phyloP scores from a whole-genome alignment of 2,113 vertebrate genomes.

The Atherinomorus stipes region DNA sequence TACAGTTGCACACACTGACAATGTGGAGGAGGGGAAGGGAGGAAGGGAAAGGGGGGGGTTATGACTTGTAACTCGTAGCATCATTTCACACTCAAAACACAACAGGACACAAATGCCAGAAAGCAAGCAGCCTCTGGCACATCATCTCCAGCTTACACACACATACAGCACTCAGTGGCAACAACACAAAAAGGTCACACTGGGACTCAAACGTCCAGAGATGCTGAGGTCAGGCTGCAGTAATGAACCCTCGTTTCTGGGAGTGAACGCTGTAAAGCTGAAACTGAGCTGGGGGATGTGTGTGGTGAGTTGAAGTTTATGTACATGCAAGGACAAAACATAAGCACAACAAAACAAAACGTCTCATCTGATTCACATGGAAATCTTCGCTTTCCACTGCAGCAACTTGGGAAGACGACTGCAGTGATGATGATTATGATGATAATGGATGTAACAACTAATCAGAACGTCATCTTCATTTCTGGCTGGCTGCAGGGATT shows the following conservation, averaged over 20 bases:
- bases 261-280: constrained; percentile 66
- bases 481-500: neutral
- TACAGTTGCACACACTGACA: constrained; percentile 8
- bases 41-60: neutral
- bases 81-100: constrained; percentile 43
- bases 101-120: constrained; percentile 22
- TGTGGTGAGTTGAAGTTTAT: constrained; percentile 6
- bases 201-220: constrained; percentile 46
- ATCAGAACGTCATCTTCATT: too few relatives aligned
- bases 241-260: constrained; percentile 85
- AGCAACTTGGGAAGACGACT: constrained; percentile 37
- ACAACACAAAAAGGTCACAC: constrained; percentile 56
- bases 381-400: constrained; percentile 36
- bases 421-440: neutral
- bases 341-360: neutral
- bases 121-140: constrained; percentile 1
- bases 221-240: constrained; percentile 84
- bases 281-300: constrained; percentile 34
- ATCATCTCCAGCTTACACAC: neutral
- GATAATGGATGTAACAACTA: too few relatives aligned
- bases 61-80: constrained; percentile 19
- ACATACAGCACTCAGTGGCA: constrained; percentile 45
- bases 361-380: constrained; percentile 14
- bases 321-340: constrained; percentile 44
- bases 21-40: neutral